These are phyloP conservation scores for Danaus plexippus DNA, from an alignment of 1,140 invertebrate genomes.

Conservation along the genomic window DNA sequence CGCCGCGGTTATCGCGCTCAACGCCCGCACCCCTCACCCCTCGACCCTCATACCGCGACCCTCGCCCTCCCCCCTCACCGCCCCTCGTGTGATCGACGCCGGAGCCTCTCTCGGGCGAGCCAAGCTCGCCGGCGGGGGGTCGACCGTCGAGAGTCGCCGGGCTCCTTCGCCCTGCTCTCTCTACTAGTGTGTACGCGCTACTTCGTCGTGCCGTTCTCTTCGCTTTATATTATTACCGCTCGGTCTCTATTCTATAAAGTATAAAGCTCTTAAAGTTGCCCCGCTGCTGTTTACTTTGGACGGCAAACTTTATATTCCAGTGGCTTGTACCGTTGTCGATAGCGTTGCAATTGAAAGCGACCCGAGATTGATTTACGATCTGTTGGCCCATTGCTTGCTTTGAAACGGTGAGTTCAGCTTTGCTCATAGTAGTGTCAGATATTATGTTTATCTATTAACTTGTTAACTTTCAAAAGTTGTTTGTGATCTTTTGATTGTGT, in stretches of 20 bases:
- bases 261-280: slow-evolving; percentile 42
- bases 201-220: slow-evolving; percentile 31
- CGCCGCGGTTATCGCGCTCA: slow-evolving; percentile 58
- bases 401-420: slow-evolving; percentile 52
- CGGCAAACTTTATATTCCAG: slow-evolving; percentile 36
- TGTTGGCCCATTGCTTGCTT: slow-evolving; percentile 26
- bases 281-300: slow-evolving; percentile 36
- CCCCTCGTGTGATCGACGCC: slow-evolving; percentile 52
- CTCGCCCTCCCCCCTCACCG: slow-evolving; percentile 23
- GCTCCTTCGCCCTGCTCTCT: slow-evolving; percentile 27
- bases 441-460: too few species aligned
- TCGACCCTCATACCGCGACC: slow-evolving; percentile 27
- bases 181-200: slow-evolving; percentile 27
- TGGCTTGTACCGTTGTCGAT: slow-evolving; percentile 33
- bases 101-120: slow-evolving; percentile 54
- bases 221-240: slow-evolving; percentile 30
- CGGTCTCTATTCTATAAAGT: slow-evolving; percentile 46
- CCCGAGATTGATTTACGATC: slow-evolving; percentile 49
- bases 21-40: slow-evolving; percentile 26
- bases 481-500: too few species aligned
- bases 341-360: slow-evolving; percentile 33
- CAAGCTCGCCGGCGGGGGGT: slow-evolving; percentile 62
- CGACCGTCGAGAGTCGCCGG: slow-evolving; percentile 39
- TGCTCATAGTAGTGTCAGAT: too few species aligned
- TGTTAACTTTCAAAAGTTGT: slow-evolving; percentile 3